Evolutionary conservation across 2,797 vertebrate genomes (phyloP), one percentile per base, ranked within the genome.

Genomic region (Remorina albescens): DNA sequence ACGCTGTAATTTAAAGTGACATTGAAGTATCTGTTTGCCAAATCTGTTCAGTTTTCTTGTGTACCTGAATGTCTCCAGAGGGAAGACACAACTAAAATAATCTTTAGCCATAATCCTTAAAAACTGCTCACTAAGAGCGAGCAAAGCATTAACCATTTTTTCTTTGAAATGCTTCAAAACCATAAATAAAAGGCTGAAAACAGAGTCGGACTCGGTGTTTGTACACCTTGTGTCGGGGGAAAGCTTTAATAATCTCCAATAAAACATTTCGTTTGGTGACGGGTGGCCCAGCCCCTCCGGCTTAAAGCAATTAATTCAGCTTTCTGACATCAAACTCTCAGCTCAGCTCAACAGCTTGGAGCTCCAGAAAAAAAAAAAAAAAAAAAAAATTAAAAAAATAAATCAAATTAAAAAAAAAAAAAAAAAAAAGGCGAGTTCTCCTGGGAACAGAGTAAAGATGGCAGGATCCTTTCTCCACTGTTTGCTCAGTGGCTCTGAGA

Each of bases 261-360:
- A 77, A 86, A 88, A 85, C 87, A 88, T 86, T 86, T 84, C 42
- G 94, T 94, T 95, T 95, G 95, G 92, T 93, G 95, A 95, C 93
- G 92, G 89, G 84, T 93, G 94, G 93, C 81, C 94, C 91, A 86
- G n/a, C 94, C 94, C 91, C 94, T 67, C 67, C 78, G 94, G 95
- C 95, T 97, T 96, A 97, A 96, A 94, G 95, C 95, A 96, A 97
- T 96, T 96, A 96, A 97, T 97, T 96, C 96, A 96, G 95, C 94
- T 95, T 96, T 94, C 95, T 94, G 96, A 96, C 95, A 96, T 96
- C 85, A 95, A 96, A 96, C 95, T 96, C 93, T 92, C 90, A 91
- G 94, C 95, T 94, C 95, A 94, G 94, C 93, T 95, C 74, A 95
- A 96, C 96, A 97, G 96, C 96, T 96, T 96, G 95, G 95, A 96